A percentile compares a stretch with the other conserved stretches of the same genome.
Conservation (phyloP, 2,797 vertebrate species). For the Sciurus carolinensis region DNA sequence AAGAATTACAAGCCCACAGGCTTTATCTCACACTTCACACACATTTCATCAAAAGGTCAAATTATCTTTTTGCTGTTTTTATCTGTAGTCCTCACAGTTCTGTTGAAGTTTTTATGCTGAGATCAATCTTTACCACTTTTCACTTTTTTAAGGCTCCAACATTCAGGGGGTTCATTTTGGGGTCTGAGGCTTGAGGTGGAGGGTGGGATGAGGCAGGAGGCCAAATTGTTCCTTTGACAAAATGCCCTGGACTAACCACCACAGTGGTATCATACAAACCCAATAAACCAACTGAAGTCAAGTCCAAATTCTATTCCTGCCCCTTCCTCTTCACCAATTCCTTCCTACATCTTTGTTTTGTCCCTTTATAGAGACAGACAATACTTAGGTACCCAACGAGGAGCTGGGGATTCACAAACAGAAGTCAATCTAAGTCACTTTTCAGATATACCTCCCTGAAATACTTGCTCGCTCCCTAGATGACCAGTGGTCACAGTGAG, state of each 20-base stretch:
- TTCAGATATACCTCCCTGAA: not conserved
- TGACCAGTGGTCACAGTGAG: constrained; percentile 61
- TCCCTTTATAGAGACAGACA: not conserved
- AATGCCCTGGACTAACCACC: not conserved
- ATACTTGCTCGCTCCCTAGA: not conserved
- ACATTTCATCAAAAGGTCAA: not conserved
- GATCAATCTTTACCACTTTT: not conserved
- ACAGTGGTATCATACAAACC: not conserved
- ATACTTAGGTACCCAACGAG: not conserved
- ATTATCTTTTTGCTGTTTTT: not conserved
- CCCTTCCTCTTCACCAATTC: not conserved
- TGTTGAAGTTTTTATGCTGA: not conserved
- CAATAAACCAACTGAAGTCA: not conserved
- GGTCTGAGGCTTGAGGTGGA: not conserved
- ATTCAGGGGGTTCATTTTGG: not conserved
- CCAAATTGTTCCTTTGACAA: not conserved
- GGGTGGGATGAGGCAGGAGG: not conserved
- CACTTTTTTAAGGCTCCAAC: not conserved
- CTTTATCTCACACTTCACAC: not conserved
- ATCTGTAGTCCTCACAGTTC: not conserved
- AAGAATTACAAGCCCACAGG: not conserved
- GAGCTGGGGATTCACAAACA: not conserved
- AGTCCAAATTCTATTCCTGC: not conserved
- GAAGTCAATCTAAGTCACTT: not conserved
- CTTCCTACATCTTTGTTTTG: not conserved